Conservation (phyloP, 2,797 vertebrate species). For the Phylloscopus collybita region DNA sequence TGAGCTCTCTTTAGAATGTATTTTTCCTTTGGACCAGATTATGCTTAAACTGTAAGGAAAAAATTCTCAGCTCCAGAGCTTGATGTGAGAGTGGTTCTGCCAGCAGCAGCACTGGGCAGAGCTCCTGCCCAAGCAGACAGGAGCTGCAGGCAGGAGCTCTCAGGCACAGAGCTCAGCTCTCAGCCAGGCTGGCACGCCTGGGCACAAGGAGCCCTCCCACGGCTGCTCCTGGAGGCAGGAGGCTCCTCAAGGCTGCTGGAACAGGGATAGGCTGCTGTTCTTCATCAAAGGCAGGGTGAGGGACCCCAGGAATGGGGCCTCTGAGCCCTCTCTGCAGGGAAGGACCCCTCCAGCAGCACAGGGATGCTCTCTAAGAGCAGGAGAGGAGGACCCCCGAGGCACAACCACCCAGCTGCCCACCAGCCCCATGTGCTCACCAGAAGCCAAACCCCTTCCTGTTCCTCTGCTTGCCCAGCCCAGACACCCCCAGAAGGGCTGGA, state of each 20-base stretch:
- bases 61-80: neutral
- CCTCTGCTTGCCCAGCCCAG: neutral
- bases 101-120: neutral
- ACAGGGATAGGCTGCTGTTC: neutral
- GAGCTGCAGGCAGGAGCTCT: neutral
- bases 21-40: neutral
- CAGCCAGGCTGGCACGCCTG: fast-evolving
- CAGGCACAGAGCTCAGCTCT: neutral
- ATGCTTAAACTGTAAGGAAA: neutral
- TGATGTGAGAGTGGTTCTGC: neutral
- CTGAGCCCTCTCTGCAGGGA: neutral
- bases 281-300: neutral
- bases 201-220: fast-evolving
- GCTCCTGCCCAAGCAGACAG: neutral
- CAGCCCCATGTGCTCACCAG: neutral
- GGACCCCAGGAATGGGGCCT: fast-evolving
- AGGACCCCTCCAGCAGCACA: neutral
- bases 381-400: neutral
- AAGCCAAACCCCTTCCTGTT: neutral
- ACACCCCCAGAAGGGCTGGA: too few relatives aligned
- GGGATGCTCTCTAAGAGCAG: neutral
- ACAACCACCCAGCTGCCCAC: neutral
- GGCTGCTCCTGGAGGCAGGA: neutral
- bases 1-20: neutral
- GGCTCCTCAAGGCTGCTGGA: neutral